Evolutionary conservation across 1,140 invertebrate species (phyloP).

Genomic region (Heliconius nattereri): DNA sequence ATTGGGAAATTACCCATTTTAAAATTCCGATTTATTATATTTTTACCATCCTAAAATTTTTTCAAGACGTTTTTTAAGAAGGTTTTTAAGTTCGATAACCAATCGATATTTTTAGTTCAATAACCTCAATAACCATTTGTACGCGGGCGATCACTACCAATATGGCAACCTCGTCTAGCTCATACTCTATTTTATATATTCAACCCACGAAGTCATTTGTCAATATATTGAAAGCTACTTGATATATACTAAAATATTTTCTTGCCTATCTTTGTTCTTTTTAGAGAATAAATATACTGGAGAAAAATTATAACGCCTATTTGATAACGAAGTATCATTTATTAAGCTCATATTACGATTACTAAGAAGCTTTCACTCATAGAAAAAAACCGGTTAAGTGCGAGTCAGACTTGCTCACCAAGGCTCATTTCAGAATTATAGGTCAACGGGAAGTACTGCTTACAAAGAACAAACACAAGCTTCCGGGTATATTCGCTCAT

Average conservation of each 20-base stretch:
- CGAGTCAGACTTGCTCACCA: too few relatives aligned
- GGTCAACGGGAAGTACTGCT: too few relatives aligned
- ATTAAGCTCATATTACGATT: not conserved
- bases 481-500: too few relatives aligned
- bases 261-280: not conserved
- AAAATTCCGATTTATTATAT: too few relatives aligned
- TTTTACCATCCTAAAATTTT: too few relatives aligned
- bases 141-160: not conserved
- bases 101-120: not conserved
- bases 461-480: too few relatives aligned
- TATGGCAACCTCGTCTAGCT: not conserved
- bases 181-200: conserved; percentile 2
- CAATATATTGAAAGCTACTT: not conserved
- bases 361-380: too few relatives aligned
- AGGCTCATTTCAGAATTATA: too few relatives aligned
- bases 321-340: not conserved
- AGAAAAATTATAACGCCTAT: not conserved
- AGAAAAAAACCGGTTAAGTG: too few relatives aligned
- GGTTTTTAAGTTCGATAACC: too few relatives aligned
- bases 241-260: conserved; percentile 2
- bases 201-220: not conserved
- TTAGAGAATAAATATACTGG: not conserved
- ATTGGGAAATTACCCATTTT: too few relatives aligned
- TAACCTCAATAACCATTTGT: not conserved
- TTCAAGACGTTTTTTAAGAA: too few relatives aligned